Percentiles rank a stretch among this genome's conserved stretches.
Evolutionary conservation across 2,888 invertebrate genomes (phyloP).

Genomic region (Helobdella robusta): DNA sequence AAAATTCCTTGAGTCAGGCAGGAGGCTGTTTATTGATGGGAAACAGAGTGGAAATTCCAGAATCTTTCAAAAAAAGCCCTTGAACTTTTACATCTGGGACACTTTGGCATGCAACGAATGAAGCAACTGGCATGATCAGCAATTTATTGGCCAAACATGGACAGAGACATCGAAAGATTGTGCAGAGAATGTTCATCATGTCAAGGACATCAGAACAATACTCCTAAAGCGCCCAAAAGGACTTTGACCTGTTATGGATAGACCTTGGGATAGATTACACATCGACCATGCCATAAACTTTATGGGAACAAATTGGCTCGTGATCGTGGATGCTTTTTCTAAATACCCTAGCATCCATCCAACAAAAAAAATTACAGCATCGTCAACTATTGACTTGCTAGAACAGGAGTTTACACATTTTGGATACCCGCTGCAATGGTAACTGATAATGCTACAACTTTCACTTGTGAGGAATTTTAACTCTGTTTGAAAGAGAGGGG

Average conservation of each 20-base stretch:
- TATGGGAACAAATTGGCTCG: no score
- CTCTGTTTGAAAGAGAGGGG: no score
- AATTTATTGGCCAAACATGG: background rate
- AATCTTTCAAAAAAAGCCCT: background rate
- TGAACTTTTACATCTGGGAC: background rate
- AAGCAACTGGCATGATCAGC: background rate
- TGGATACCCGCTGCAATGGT: background rate
- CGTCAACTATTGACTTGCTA: background rate
- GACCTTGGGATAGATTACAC: background rate
- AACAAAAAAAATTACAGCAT: no score
- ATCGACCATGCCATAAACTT: background rate
- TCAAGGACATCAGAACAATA: background rate
- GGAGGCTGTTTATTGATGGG: background rate
- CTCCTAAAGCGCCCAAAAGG: background rate
- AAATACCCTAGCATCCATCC: background rate
- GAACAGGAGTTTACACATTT: background rate
- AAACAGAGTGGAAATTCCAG: background rate
- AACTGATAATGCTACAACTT: background rate
- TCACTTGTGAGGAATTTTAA: background rate
- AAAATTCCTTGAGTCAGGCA: background rate
- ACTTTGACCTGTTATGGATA: background rate
- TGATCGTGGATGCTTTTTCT: background rate
- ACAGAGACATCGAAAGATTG: background rate
- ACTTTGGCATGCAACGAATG: background rate
- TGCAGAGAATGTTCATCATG: background rate